These are phyloP conservation scores for Agonum fuliginosum DNA, from an alignment of 2,888 invertebrate genomes.

Conservation along the genomic window DNA sequence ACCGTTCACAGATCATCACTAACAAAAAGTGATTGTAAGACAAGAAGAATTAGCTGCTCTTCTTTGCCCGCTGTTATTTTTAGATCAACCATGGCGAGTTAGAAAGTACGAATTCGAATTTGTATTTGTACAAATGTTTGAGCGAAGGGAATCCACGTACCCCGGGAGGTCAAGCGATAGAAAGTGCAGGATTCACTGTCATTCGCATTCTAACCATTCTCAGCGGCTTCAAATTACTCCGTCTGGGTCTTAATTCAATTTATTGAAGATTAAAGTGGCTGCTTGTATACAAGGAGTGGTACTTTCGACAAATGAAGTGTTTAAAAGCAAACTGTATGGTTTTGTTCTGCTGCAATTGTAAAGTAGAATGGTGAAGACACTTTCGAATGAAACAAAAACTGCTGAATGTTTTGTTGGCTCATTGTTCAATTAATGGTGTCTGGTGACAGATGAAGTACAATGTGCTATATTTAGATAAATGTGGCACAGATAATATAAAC, in stretches of 20 bases:
- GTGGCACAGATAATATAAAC: too few species aligned
- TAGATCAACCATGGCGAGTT: slow-evolving; percentile 26
- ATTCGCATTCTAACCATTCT: slow-evolving; percentile 2
- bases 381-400: background rate
- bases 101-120: slow-evolving; percentile 45
- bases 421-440: background rate
- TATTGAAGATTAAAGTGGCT: background rate
- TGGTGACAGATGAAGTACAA: too few species aligned
- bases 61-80: slow-evolving; percentile 15
- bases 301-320: slow-evolving; percentile 1
- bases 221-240: background rate
- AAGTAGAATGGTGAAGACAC: background rate
- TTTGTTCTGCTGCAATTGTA: background rate
- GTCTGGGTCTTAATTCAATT: background rate
- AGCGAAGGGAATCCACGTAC: slow-evolving; percentile 44
- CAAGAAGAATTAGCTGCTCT: background rate
- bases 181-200: slow-evolving; percentile 48
- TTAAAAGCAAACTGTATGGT: background rate
- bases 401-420: background rate
- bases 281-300: background rate
- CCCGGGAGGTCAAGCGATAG: slow-evolving; percentile 23
- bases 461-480: too few species aligned
- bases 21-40: slow-evolving; percentile 36
- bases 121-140: slow-evolving; percentile 21
- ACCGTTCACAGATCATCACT: slow-evolving; percentile 3